phyloP scores from a whole-genome alignment of 1,140 invertebrate species.

The Brachionus paranguensis region DNA sequence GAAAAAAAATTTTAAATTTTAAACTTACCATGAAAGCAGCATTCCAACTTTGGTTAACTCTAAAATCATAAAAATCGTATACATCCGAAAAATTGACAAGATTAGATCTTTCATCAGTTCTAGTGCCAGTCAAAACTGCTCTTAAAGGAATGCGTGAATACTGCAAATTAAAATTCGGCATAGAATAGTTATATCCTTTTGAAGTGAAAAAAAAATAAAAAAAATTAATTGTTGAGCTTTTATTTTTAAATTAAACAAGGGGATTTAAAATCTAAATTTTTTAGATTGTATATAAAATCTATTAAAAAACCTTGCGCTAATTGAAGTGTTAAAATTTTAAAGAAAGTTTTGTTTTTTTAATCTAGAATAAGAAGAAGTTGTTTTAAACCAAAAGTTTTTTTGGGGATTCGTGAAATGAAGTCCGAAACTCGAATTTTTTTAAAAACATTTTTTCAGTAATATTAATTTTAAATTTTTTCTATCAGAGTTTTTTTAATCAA shows the following conservation, averaged over 20 bases:
- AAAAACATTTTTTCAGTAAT: too few relatives aligned
- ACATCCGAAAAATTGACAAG: background rate
- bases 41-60: background rate
- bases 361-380: too few relatives aligned
- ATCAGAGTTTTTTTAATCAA: too few relatives aligned
- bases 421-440: too few relatives aligned
- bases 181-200: background rate
- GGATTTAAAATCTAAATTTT: too few relatives aligned
- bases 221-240: background rate
- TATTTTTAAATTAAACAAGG: background rate
- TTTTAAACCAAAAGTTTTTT: too few relatives aligned
- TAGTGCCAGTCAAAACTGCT: slow-evolving; percentile 12
- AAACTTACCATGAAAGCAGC: background rate
- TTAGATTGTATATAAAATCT: too few relatives aligned
- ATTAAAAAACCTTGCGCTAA: too few relatives aligned
- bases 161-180: background rate
- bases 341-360: too few relatives aligned
- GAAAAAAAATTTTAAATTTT: background rate
- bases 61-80: slow-evolving; percentile 37
- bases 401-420: too few relatives aligned
- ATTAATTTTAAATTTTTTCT: too few relatives aligned
- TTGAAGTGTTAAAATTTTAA: too few relatives aligned
- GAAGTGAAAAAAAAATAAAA: background rate
- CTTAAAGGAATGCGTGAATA: background rate
- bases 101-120: background rate